Base-by-base conservation (phyloP, 2,888 invertebrate genomes). In the Pyralis farinalis region DNA sequence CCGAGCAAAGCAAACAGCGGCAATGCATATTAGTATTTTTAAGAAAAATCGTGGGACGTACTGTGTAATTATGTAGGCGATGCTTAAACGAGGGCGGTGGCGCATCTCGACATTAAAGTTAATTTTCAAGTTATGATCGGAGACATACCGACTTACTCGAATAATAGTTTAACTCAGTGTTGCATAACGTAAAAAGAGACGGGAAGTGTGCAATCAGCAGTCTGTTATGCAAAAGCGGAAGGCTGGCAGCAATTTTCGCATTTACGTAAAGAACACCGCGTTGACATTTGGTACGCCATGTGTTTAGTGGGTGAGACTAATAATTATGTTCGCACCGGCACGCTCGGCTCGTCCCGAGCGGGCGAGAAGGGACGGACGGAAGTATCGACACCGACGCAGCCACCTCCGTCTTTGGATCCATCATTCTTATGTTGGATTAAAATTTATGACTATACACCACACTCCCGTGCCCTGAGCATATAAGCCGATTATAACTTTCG, bases 341-440 rank as follows among this genome's bases (percentile, higher is more conserved):
- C n/a, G 30, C 30, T 37, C 22, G 16, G 29, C 37, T 8, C 30
- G 34, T 10, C 37, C 49, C 47, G 43, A 49, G 51, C 47, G 50
- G 50, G 46, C 46, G 43, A 2, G n/a, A 36, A 37, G 32, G 43
- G 42, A 42, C 39, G 46, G 49, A 50, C 59, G 58, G 61, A 65
- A 64, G 55, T 58, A 44, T 34, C 42, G 48, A 56, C 58, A 54
- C 57, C 58, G 56, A 58, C 61, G 63, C 61, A 59, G 47, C 46
- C 63, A 54, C 60, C 60, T 47, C 51, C 49, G 47, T 55, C 49
- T 43, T 42, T 34, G 37, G 32, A 54, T 49, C 49, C 44, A 43
- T 49, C 55, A 58, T 53, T 49, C 47, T 51, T 55, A 42, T 39
- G 42, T 10, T 46, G 47, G 50, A 53, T 57, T 54, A 48, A 47